Evolutionary conservation across 1,140 invertebrate species (phyloP).

Genomic region (Hetaerina americana): DNA sequence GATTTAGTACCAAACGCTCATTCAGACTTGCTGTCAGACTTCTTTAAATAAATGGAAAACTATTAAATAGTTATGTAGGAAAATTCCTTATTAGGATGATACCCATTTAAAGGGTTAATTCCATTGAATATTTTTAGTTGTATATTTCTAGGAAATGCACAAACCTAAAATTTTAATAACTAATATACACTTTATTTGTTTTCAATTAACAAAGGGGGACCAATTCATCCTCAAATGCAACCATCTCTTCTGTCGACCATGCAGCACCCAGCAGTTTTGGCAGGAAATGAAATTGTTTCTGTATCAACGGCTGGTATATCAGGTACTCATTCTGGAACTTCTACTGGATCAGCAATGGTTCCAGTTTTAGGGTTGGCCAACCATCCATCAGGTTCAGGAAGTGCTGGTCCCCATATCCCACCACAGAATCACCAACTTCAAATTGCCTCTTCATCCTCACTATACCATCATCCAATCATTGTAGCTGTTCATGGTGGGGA

Average conservation of each 20-base stretch:
- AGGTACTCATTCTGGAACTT: constrained; percentile 20
- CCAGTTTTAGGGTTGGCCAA: neutral
- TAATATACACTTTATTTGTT: neutral
- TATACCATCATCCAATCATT: neutral
- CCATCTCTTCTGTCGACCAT: constrained; percentile 28
- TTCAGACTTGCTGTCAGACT: no score
- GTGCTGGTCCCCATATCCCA: neutral
- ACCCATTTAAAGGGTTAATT: no score
- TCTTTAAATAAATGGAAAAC: no score
- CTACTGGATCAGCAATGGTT: constrained; percentile 1
- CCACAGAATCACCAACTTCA: neutral
- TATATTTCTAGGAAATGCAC: no score
- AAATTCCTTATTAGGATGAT: no score
- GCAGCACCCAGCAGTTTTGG: constrained; percentile 33
- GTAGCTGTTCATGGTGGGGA: neutral
- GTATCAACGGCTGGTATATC: constrained; percentile 22
- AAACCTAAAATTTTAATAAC: constrained; percentile 9
- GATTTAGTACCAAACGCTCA: no score
- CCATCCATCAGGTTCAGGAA: constrained; percentile 5
- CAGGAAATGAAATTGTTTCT: constrained; percentile 39
- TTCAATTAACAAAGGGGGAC: neutral
- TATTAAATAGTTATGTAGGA: no score
- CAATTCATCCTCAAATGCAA: constrained; percentile 2
- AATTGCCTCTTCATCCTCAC: neutral
- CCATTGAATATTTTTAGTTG: no score